Base-by-base conservation (phyloP, 2,888 invertebrate species). In the Trilocha varians region DNA sequence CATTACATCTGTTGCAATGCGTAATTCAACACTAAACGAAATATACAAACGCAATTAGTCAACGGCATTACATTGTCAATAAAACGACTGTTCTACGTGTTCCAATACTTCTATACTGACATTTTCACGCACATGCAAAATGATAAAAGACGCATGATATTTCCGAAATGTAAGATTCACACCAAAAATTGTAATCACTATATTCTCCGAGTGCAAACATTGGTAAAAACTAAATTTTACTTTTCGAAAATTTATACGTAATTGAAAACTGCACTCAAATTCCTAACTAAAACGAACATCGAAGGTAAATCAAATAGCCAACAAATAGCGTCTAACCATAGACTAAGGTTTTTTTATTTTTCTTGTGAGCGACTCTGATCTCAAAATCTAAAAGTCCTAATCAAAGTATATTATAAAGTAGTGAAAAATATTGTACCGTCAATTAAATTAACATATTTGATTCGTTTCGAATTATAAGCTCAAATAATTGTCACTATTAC, bases 91-190 rank as follows among this genome's bases (percentile, higher is more conserved):
- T 62, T 63, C 55, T 63, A 63, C 57, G 60, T 69, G 68, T 57
- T 58, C 58, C 60, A 34, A 48, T 43, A 47, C 62, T 58, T 60
- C 52, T 71, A 66, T 57, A 70, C 71, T 80, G 80, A 79, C 82
- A 78, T 73, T 70, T 73, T 78, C 68, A 74, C 68, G 77, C 80
- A 74, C 82, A 80, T 78, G 78, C 71, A 73, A 69, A 74, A 73
- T 62, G 65, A 60, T 77, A 76, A 63, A 69, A 70, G 67, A 73
- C 73, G 72, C 70, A 72, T 72, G 59, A 51, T 62, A 61, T 48
- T 54, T 60, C 61, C 52, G 57, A 55, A 59, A 59, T 54, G 11
- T 9, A 9, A 57, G 46, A 52, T 62, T 40, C 47, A 47, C 52
- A 50, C 55, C 50, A 48, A 53, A 48, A 53, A 52, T 39, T 43